Percentiles rank a stretch among this genome's conserved stretches.
Evolutionary conservation across 1,140 invertebrate genomes (phyloP).

Genomic region (Brachionus paranguensis): DNA sequence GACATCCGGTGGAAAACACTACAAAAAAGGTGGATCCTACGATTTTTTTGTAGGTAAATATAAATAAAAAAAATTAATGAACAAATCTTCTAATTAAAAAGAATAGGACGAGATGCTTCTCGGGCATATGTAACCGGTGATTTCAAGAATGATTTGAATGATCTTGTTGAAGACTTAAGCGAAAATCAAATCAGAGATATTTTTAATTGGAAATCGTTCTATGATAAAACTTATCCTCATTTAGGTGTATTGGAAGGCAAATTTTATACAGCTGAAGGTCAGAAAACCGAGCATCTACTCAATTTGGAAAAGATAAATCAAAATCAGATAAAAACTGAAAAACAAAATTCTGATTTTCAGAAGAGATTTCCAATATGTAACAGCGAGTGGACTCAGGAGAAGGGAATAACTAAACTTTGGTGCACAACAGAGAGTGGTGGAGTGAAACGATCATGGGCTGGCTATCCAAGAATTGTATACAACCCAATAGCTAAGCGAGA

Average conservation of each 20-base stretch:
- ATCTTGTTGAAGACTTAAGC: background rate
- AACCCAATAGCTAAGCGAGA: conserved; percentile 29
- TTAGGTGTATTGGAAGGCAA: conserved; percentile 2
- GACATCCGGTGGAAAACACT: conserved; percentile 16
- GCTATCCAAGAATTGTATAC: conserved; percentile 21
- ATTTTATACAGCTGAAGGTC: conserved; percentile 6
- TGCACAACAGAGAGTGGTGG: conserved; percentile 25
- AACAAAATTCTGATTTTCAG: conserved; percentile 17
- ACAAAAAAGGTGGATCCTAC: conserved; percentile 33
- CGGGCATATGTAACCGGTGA: conserved; percentile 35
- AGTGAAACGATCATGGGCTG: conserved; percentile 32
- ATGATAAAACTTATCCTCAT: conserved; percentile 21
- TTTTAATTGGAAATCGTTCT: conserved; percentile 39
- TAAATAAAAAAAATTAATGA: background rate
- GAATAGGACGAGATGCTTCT: conserved; percentile 19
- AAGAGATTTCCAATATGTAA: conserved; percentile 35
- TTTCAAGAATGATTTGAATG: conserved; percentile 32
- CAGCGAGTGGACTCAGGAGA: conserved; percentile 34
- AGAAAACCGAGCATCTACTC: background rate
- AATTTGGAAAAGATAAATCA: conserved; percentile 28
- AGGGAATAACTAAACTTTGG: conserved; percentile 32
- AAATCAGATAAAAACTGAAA: background rate
- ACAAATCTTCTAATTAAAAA: background rate
- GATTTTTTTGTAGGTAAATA: conserved; percentile 26
- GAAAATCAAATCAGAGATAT: background rate